Evolutionary conservation across 2,797 vertebrate species (phyloP).

Genomic region (Lycodopsis pacificus): DNA sequence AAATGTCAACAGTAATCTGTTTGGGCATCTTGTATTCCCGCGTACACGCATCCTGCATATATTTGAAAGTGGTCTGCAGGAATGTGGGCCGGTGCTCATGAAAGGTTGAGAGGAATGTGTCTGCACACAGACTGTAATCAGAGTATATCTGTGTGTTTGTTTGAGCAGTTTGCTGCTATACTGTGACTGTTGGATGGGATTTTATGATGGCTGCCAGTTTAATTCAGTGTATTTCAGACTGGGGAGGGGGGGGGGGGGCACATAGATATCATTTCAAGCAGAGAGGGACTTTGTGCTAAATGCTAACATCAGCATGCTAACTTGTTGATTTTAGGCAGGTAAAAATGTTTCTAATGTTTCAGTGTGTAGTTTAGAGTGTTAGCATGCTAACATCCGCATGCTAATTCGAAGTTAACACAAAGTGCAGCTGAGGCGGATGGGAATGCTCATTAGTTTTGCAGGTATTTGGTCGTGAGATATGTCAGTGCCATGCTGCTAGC

Average conservation of each 20-base stretch:
- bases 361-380: too few relatives aligned
- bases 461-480: too few relatives aligned
- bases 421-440: too few relatives aligned
- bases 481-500: neutral
- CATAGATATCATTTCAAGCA: neutral
- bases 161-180: conserved; percentile 23
- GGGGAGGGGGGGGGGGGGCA: too few relatives aligned
- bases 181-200: conserved; percentile 21
- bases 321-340: too few relatives aligned
- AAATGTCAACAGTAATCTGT: conserved; percentile 35
- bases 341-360: too few relatives aligned
- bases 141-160: conserved; percentile 9
- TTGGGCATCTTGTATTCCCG: conserved; percentile 22
- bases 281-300: too few relatives aligned
- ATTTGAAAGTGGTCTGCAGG: conserved; percentile 42
- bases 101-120: conserved; percentile 28
- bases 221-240: neutral
- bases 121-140: conserved; percentile 5
- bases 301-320: too few relatives aligned
- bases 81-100: conserved; percentile 23
- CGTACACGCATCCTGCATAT: conserved; percentile 36
- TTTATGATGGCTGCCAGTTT: conserved; percentile 17
- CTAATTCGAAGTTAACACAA: neutral
- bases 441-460: too few relatives aligned
- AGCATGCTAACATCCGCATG: too few relatives aligned